Evolutionary conservation across 2,797 vertebrate species (phyloP), one percentile per base, ranked within the genome.

Genomic region (Labeo calbasu): DNA sequence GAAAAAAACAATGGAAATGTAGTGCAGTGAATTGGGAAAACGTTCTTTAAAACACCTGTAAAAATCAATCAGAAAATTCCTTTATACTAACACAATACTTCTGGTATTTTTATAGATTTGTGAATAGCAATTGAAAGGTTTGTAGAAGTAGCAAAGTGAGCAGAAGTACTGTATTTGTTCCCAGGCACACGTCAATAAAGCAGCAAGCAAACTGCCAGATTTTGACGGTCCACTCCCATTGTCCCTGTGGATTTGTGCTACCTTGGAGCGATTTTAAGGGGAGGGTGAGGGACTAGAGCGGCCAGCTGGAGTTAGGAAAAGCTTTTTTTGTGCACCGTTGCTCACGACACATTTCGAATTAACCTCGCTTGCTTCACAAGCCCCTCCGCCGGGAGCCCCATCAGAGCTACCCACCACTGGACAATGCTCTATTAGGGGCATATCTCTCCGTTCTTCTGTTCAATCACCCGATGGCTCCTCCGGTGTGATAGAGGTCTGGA

Each of bases 311-410:
- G 86, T 89, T 89, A 84, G 81, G 78, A 79, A 88, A 90, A 86
- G 89, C 86, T 90, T 89, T 85, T 82, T 88, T 83, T 90, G 87
- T 82, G 87, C 88, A 86, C 83, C 84, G 75, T 88, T 77, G 80
- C 86, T 81, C 90, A 86, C 79, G 86, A 78, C 86, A 88, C 88
- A 89, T 92, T 93, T 91, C 86, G 89, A 90, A 93, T 92, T 88
- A 93, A 93, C 91, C 88, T 85, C 59, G n/a, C 25, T 53, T 86
- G 76, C 86, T 86, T 88, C 61, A 21, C 86, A 72, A 85, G 55
- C 76, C 75, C 79, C 65, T 89, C 87, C 77, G 50, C 68, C 57
- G 84, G 72, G 68, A 88, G 81, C 32, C 72, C 71, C 87, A 83
- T 89, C 88, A 86, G n/a, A 28, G 51, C 82, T 57, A 79, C 63